Percentiles rank a stretch among this genome's conserved stretches.
These are phyloP conservation scores for Hedychridium roseum DNA, from an alignment of 2,888 invertebrate species.

Conservation along the genomic window DNA sequence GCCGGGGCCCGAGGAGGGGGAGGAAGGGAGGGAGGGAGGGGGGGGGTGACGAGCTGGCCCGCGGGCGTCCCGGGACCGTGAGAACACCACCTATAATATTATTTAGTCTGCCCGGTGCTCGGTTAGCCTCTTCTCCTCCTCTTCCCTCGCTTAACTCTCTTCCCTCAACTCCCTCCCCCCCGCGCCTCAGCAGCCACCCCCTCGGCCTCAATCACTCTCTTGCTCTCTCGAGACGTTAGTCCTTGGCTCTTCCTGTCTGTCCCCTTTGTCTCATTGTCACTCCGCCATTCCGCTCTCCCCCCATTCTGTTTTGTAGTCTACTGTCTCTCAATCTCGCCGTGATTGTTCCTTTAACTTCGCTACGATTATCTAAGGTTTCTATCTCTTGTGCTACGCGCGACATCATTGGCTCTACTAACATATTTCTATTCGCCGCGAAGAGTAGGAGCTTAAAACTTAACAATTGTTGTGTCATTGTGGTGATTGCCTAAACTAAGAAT, in stretches of 20 bases:
- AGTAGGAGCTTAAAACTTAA: too few species aligned
- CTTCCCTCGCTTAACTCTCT: conserved; percentile 12
- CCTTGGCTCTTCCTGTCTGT: conserved; percentile 18
- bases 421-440: too few species aligned
- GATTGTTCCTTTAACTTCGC: too few species aligned
- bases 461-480: too few species aligned
- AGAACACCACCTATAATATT: conserved; percentile 65
- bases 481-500: too few species aligned
- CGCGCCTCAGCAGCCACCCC: conserved; percentile 6
- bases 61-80: conserved; percentile 64
- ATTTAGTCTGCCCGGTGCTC: conserved; percentile 60
- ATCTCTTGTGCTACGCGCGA: too few species aligned
- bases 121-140: conserved; percentile 34
- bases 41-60: conserved; percentile 60
- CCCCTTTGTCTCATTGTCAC: conserved; percentile 13
- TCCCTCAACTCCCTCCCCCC: conserved; percentile 9
- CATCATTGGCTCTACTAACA: too few species aligned
- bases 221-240: conserved; percentile 19
- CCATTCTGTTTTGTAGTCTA: conserved; percentile 19
- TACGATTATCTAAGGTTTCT: too few species aligned
- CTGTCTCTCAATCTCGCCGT: conserved; percentile 18
- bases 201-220: conserved; percentile 14
- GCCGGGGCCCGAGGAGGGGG: conserved; percentile 31
- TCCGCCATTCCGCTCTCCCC: conserved; percentile 11
- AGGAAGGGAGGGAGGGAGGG: conserved; percentile 29